Base-by-base conservation (phyloP, 2,888 invertebrate genomes). In the Cataglyphis rosenhaueri region DNA sequence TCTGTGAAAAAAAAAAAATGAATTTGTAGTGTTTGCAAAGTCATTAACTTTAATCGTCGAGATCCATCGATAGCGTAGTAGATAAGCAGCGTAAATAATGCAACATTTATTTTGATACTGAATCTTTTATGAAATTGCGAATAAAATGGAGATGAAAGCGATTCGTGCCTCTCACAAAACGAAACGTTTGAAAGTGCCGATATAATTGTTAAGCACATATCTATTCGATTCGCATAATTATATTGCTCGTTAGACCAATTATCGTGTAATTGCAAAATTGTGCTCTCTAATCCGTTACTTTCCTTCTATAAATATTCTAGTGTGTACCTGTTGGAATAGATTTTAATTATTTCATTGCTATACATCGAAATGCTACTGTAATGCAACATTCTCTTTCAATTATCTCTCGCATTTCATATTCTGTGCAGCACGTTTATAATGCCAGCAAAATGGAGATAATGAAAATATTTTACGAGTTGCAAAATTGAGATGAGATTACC, bases 271-370 rank as follows among this genome's bases (percentile, higher is more conserved):
- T 68, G 68, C 10, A 32, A 44, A 59, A 78, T 78, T 78, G 55
- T 78, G 32, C 57, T 78, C 59, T 70, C 78, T 52, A 70, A 59
- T 78, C 68, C 59, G 59, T 12, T 18, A 70, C 78, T 70, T 78
- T 78, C 21, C 44, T 78, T 44, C 59, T 70, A 78, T 78, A 78
- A 78, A 78, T 78, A 78, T 78, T 68, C n/a, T 52, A 52, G 52
- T n/a, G 18, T 38, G 41, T 35, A 52, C 52, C 38, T n/a, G 59
- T 4, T 38, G 32, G 21, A 32, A 59, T 70, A 15, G 35, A 55
- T 29, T 12, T 44, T 68, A 70, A 78, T 78, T 78, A 70, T 70
- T 70, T 6, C 55, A 32, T 12, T 41, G 15, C 15, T 32, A 55
- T 41, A 21, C 57, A 55, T 32, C 32, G 59, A 59, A 70, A 18